Base-by-base conservation (phyloP, 1,140 invertebrate genomes). In the Oncopodura yosiiana region DNA sequence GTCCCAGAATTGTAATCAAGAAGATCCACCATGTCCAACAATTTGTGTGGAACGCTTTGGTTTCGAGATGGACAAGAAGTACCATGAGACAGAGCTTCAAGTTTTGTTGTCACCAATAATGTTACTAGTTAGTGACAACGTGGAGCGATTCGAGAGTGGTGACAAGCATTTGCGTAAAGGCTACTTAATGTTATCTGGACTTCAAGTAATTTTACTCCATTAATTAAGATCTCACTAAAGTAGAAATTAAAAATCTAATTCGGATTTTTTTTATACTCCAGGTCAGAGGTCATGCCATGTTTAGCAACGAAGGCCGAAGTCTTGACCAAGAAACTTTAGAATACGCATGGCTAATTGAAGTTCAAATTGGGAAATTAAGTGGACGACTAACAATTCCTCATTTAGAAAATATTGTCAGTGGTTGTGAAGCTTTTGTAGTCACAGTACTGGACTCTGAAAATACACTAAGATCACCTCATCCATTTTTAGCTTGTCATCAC, bases 1-100 rank as follows among this genome's bases (percentile, higher is more conserved):
- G 57, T 67, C 68, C 44, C 53, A 83, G 75, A 88, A 88, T 72
- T 93, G 87, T 64, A 83, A 79, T 54, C 82, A 87, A 39, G 79
- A 80, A 57, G 87, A 92, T 72, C 84, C 87, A 8, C 81, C 90
- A 0, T 95, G 92, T 73, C 93, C 93, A 0, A 81, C 89, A 18
- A 80, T 94, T 61, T 74, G 91, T 39, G 75, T 95, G 12, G 92
- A 96, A 72, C 76, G 90, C 58, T 83, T 96, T 63, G 88, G 87
- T 3, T 95, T 97, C 73, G 94, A 97, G 76, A 90, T 98, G 87
- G 86, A 92, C 64, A 97, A 96, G 69, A 78, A 80, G 8, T 96
- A 86, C 67, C 79, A 79, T 56, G 90, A 95, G 70, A 97, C 91
- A 0, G 84, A 85, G 61, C 74, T 98, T 0, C 94, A 97, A 67